These are phyloP conservation scores for Halictus rubicundus DNA, from an alignment of 1,140 invertebrate genomes.

Conservation along the genomic window DNA sequence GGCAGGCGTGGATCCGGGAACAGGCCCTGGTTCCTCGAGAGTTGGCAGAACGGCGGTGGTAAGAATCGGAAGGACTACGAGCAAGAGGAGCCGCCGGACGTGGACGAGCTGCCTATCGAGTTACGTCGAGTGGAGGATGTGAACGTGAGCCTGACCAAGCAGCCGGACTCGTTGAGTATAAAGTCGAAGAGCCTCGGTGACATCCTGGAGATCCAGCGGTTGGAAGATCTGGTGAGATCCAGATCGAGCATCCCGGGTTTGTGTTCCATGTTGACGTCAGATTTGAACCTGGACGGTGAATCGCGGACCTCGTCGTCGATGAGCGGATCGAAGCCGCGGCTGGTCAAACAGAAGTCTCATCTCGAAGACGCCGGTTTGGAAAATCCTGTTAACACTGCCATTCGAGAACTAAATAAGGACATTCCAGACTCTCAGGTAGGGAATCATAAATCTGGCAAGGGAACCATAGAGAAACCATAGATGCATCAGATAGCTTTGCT, in stretches of 20 bases:
- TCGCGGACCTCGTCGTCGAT: constrained; percentile 65
- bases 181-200: constrained; percentile 91
- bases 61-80: constrained; percentile 81
- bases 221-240: constrained; percentile 84
- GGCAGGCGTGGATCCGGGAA: constrained; percentile 82
- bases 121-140: constrained; percentile 91
- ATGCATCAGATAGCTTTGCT: no score
- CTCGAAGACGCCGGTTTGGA: constrained; percentile 70
- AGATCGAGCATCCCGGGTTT: constrained; percentile 88
- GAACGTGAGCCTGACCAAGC: constrained; percentile 81
- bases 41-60: constrained; percentile 83
- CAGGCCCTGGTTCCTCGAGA: constrained; percentile 89
- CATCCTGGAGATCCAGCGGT: constrained; percentile 86
- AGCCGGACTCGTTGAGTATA: constrained; percentile 80
- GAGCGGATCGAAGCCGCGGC: constrained; percentile 70
- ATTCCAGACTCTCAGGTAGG: constrained; percentile 72
- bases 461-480: no score
- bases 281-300: constrained; percentile 69
- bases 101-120: constrained; percentile 92
- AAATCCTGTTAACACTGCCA: constrained; percentile 75
- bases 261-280: constrained; percentile 70
- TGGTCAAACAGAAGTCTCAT: constrained; percentile 76
- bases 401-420: constrained; percentile 70
- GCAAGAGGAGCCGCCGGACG: constrained; percentile 83
- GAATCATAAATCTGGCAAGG: background rate